Conservation (phyloP, 1,140 invertebrate species). For the Brachionus manjavacas region DNA sequence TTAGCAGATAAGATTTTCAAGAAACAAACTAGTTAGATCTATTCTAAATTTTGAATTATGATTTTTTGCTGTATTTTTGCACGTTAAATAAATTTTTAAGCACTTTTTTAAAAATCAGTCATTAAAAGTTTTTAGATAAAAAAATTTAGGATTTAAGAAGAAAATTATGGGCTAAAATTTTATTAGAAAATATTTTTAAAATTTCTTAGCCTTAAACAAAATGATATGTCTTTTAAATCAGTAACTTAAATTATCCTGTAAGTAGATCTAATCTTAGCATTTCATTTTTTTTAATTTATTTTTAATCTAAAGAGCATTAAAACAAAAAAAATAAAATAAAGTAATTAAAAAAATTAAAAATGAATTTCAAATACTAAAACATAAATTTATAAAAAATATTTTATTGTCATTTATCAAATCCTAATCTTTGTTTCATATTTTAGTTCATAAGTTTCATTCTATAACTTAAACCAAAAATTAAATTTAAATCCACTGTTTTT, state of each 20-base stretch:
- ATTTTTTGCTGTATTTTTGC: no score
- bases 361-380: neutral
- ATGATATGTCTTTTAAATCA: neutral
- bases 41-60: no score
- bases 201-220: neutral
- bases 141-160: no score
- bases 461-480: neutral
- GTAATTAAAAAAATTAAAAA: neutral
- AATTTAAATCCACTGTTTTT: neutral
- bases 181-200: no score
- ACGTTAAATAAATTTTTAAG: no score
- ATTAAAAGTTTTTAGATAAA: no score
- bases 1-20: no score
- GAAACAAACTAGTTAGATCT: no score
- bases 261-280: neutral
- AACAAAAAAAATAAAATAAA: neutral
- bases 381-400: neutral
- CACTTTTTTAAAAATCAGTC: no score
- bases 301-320: neutral
- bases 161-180: no score
- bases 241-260: neutral
- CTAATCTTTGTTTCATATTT: neutral
- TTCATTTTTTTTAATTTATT: neutral
- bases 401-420: slow-evolving; percentile 5
- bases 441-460: neutral